Conservation (phyloP, 2,797 vertebrate genomes). For the Microcaecilia unicolor region DNA sequence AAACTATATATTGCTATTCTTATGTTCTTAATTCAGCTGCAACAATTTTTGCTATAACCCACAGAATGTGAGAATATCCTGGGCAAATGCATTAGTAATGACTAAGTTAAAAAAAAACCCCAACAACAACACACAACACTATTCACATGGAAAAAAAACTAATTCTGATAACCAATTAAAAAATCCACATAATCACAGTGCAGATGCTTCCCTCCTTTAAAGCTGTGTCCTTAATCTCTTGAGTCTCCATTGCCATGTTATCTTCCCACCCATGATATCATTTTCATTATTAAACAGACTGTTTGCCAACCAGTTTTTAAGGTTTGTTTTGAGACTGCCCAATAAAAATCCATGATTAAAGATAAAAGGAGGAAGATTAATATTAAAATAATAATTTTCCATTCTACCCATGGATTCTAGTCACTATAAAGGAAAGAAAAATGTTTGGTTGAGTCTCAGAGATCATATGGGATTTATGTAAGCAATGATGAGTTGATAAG, state of each 20-base stretch:
- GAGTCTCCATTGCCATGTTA: constrained; percentile 62
- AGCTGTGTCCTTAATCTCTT: constrained; percentile 79
- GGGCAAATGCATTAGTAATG: too few species aligned
- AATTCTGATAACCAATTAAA: constrained; percentile 72
- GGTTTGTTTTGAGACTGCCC: constrained; percentile 56
- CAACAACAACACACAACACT: too few species aligned
- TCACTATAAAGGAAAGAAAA: constrained; percentile 27
- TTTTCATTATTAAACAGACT: constrained; percentile 69
- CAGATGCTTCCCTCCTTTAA: constrained; percentile 76
- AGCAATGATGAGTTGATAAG: constrained; percentile 13
- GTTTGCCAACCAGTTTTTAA: constrained; percentile 69
- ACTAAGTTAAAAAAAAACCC: too few species aligned
- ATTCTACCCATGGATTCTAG: constrained; percentile 28
- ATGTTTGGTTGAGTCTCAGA: constrained; percentile 37
- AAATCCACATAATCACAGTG: constrained; percentile 77
- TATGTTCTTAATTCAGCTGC: too few species aligned
- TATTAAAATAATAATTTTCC: constrained; percentile 47
- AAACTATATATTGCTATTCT: too few species aligned
- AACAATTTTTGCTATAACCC: too few species aligned
- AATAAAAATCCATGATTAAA: constrained; percentile 51
- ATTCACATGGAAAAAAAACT: constrained; percentile 69
- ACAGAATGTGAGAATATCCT: too few species aligned
- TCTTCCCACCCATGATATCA: constrained; percentile 66
- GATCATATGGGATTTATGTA: constrained; percentile 40
- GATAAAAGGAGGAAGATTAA: constrained; percentile 61